Base-by-base conservation (phyloP, 2,797 vertebrate species). In the Cetoscarus ocellatus region DNA sequence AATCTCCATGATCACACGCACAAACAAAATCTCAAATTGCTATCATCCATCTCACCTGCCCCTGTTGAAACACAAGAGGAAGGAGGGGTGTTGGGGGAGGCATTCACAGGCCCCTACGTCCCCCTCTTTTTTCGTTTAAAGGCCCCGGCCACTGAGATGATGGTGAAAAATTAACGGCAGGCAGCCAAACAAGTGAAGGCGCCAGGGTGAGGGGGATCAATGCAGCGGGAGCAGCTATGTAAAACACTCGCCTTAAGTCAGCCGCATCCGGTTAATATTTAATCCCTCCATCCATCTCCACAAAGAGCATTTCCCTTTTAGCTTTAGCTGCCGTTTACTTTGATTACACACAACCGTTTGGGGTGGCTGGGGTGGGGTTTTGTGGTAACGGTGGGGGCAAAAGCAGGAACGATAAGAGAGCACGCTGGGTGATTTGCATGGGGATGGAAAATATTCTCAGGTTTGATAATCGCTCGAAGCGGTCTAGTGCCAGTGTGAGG, bases 21-120 rank as follows among this genome's bases (percentile, higher is more conserved):
- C 90, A 93, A 92, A 93, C 91, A 93, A 92, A 92, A 92, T 90
- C 85, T 92, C 89, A 92, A 92, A 92, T 92, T 92, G 92, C 90
- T 93, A 92, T 93, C 92, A 93, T 93, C 92, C 91, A 92, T 92
- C 92, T 92, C 87, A 92, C 90, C 92, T 91, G 90, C 89, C 86
- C 88, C 75, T 8, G 81, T 80, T 88, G 80, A 82, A 75, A 80
- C 74, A 69, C 7, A 2, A 52, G 12, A 57, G 7, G 35, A 11
- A 18, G 10, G n/a, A 34, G 48, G 71, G 69, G 50, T 68, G 81
- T 49, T 61, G 76, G 76, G 73, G 52, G 75, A 83, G 62, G 71
- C 70, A 40, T 67, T 83, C 80, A 66, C 14, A 53, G 76, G 63
- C 50, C 83, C 72, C 70, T 27, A 39, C n/a, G 48, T 65, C 61